Conservation (phyloP, 2,888 invertebrate genomes). For the Iselma pallidipennis region DNA sequence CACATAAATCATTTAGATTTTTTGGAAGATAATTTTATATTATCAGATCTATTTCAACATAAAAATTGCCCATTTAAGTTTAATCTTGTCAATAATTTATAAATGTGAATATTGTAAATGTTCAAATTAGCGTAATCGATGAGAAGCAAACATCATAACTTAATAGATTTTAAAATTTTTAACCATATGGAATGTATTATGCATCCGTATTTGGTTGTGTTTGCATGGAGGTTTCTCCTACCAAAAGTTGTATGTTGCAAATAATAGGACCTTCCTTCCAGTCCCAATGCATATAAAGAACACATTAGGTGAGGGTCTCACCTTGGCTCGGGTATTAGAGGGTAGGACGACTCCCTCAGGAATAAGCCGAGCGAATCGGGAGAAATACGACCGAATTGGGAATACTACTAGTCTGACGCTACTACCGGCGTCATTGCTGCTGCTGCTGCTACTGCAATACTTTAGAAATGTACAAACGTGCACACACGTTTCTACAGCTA, state of each 20-base stretch:
- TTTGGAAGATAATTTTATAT: too few species aligned
- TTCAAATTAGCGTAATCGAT: too few species aligned
- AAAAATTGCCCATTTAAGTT: not conserved
- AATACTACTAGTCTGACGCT: constrained; percentile 26
- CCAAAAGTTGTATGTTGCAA: constrained; percentile 25
- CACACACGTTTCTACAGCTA: not conserved
- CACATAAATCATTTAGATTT: constrained; percentile 10
- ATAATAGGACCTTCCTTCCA: constrained; percentile 35
- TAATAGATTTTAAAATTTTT: too few species aligned
- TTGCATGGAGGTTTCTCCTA: too few species aligned
- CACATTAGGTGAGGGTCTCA: constrained; percentile 46
- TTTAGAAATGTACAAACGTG: constrained; percentile 8
- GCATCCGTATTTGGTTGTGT: not conserved
- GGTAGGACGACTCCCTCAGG: constrained; percentile 31
- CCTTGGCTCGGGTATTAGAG: constrained; percentile 42
- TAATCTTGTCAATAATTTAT: not conserved
- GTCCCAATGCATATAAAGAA: constrained; percentile 50
- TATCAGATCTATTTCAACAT: too few species aligned
- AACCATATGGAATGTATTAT: too few species aligned
- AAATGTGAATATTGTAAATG: not conserved
- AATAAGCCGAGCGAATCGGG: constrained; percentile 31
- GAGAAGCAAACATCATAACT: too few species aligned
- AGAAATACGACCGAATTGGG: constrained; percentile 45
- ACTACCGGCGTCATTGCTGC: not conserved
- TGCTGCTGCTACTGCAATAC: constrained; percentile 11